Conservation (phyloP, 2,113 vertebrate species). For the Dendropsophus ebraccatus region DNA sequence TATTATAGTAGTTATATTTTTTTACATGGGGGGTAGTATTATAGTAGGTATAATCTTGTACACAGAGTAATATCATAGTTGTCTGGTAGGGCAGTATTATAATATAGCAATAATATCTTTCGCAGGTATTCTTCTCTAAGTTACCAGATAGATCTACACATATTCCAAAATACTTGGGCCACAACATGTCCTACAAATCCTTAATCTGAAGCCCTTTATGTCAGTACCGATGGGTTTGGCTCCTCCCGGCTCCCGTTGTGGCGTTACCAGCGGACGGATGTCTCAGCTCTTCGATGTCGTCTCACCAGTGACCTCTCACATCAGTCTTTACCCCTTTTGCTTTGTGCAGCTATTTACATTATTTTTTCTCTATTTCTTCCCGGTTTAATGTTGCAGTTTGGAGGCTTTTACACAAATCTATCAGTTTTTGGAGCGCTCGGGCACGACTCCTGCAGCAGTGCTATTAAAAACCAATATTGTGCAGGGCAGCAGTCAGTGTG, state of each 20-base stretch:
- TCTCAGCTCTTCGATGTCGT: neutral
- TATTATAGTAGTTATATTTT: constrained; percentile 4
- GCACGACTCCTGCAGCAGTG: neutral
- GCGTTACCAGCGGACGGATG: neutral
- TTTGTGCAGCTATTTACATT: neutral
- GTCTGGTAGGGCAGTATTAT: neutral
- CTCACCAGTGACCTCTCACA: constrained; percentile 2
- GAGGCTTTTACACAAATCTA: constrained; percentile 16
- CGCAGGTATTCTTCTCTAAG: neutral
- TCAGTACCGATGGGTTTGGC: neutral
- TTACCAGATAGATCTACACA: neutral
- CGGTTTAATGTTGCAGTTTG: neutral
- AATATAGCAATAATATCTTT: neutral
- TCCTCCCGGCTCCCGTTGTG: neutral
- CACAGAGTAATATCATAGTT: neutral
- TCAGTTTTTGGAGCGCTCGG: constrained; percentile 5
- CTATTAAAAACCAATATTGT: constrained; percentile 47
- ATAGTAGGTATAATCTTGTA: constrained; percentile 18
- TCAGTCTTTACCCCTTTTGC: neutral
- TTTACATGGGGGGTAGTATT: neutral
- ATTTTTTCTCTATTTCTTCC: neutral
- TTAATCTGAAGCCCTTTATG: neutral
- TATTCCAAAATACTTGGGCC: neutral
- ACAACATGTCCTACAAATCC: neutral
- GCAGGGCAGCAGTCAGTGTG: constrained; percentile 35